Base-by-base conservation (phyloP, 2,797 vertebrate species). In the Poeciliopsis turneri region DNA sequence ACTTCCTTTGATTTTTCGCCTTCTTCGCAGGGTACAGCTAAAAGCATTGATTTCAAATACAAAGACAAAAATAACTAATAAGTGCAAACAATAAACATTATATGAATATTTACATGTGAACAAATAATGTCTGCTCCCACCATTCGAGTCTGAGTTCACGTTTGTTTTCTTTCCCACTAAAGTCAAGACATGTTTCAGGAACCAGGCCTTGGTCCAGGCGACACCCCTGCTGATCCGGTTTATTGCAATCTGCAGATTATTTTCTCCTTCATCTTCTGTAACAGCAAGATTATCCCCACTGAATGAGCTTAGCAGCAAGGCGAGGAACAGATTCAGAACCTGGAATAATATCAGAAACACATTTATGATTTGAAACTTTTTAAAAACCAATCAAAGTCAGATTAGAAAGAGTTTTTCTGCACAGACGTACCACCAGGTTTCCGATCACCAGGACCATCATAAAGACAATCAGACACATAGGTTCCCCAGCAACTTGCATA, bases 361-460 rank as follows among this genome's bases (percentile, higher is more conserved):
- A 84, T 97, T 97, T 72, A 97, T 87, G 41, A 1, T 96, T 97
- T 97, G 57, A 28, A 78, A 43, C 16, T 2, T 53, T 47, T 39
- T 36, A 51, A 51, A n/a, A 64, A 73, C 30, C 36, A 74, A 51
- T 11, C 28, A 43, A 12, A 15, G 28, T 28, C 9, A 28, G 2
- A 64, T 30, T 41, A 70, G 23, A 9, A 36, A 45, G 46, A 51
- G 33, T 53, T 36, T 9, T 33, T 51, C 47, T 36, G 49, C 43
- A 69, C 9, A 69, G 8, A 89, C 98, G 97, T 83, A 99, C 98
- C 97, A 99, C 97, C 0, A 99, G 93, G 89, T 99, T 99, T 55
- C 98, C 98, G 0, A 99, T 97, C 88, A 99, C 96, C 93, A 99
- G 96, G 86, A 99, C 97, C 97, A 99, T 97, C 97, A 98, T 97